Evolutionary conservation across 2,113 vertebrate genomes (phyloP), one percentile per base, ranked within the genome.

Genomic region (Oceanites oceanicus): DNA sequence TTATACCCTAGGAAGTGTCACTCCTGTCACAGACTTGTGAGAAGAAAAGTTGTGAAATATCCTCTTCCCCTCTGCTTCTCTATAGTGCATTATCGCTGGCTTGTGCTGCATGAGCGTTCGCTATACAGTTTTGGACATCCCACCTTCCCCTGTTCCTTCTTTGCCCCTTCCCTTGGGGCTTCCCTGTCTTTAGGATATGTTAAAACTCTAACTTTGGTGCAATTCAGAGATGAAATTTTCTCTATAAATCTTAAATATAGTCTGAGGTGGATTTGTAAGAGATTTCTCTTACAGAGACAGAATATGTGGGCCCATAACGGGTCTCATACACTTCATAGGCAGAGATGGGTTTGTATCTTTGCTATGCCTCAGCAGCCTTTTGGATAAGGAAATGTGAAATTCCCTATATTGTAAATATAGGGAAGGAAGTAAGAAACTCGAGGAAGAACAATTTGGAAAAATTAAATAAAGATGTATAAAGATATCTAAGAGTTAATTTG

Each of bases 21-120:
- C 8, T 86, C 10, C 49, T 45, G 2, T 45, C 13, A 22, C 12
- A 50, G 49, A 21, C 34, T 44, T 63, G 32, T 26, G 56, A 63
- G 42, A 34, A 63, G n/a, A 38, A 29, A 56, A 21, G 10, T 9
- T 55, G 53, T 62, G 38, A 71, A 63, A 34, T 82, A 14, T 59
- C 32, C 6, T 49, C 21, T 77, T 66, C 10, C 45, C 21, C 52
- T 55, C 30, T 29, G 14, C 26, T 55, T 59, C 17, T 78, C 30
- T n/a, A 18, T 30, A 0, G 5, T 59, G n/a, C 1, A 0, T 40
- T 25, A 29, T 23, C 8, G 8, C 5, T 10, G 25, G 7, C 26
- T 73, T 49, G 26, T 50, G n/a, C 40, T 49, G 40, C 36, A 17
- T 36, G 30, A 72, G 20, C 30, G 36, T 52, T 77, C 25, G 6